A percentile compares a stretch with the other conserved stretches of the same genome.
Conservation (phyloP, 2,113 vertebrate genomes). For the Rhinopomastus cyanomelas region DNA sequence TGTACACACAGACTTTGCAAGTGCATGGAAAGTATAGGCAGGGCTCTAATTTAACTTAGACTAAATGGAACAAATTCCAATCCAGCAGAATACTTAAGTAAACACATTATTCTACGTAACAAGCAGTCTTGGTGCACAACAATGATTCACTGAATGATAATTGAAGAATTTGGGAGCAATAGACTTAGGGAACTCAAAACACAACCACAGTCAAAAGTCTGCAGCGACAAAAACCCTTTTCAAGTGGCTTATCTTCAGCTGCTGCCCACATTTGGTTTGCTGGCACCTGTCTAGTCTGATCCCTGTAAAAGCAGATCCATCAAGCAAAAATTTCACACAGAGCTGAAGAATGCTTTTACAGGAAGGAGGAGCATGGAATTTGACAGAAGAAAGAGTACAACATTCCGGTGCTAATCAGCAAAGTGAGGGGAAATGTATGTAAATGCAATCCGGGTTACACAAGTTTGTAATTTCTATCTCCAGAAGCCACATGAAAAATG, state of each 20-base stretch:
- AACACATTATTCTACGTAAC: background rate
- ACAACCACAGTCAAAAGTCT: background rate
- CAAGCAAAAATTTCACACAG: background rate
- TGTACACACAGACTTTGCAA: background rate
- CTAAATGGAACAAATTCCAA: background rate
- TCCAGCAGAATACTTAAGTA: background rate
- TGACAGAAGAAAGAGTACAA: background rate
- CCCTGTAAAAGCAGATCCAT: background rate
- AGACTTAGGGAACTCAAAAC: background rate
- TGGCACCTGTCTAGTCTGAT: background rate
- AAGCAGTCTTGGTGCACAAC: background rate
- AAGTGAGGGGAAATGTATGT: background rate
- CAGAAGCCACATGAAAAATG: background rate
- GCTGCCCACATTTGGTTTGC: background rate
- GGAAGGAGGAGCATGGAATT: background rate
- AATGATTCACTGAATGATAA: background rate
- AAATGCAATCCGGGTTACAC: background rate
- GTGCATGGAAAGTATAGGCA: background rate
- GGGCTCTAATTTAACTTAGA: background rate
- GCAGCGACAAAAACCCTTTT: background rate
- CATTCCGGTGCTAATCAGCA: background rate
- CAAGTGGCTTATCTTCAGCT: background rate
- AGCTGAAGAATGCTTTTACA: background rate
- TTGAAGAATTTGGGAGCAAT: background rate
- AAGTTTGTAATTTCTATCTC: background rate